Evolutionary conservation across 2,888 invertebrate genomes (phyloP), one percentile per base, ranked within the genome.

Genomic region (Eupithecia exiguata): DNA sequence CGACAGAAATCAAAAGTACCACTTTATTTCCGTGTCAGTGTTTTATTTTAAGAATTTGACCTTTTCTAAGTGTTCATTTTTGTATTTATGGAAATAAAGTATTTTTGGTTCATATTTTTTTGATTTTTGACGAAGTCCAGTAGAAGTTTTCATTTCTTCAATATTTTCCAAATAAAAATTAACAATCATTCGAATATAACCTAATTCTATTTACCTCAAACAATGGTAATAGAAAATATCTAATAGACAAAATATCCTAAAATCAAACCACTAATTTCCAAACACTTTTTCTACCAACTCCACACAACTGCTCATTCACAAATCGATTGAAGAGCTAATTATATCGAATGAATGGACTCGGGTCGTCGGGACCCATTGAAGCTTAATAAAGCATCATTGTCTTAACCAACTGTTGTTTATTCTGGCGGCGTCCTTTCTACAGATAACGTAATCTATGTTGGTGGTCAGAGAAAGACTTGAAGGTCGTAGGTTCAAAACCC

Each of bases 311-410:
- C 79, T 83, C 81, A 83, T 76, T 79, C 83, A 87, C 84, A 83
- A 86, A 88, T 83, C 85, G 88, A 88, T 89, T 86, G 88, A 65
- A 83, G 85, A 85, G 80, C 85, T 88, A 87, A 87, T 87, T 90
- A 88, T 87, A 86, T 80, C 77, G 73, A 74, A 76, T 89, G 87
- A 88, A 89, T 92, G 90, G 87, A 70, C 82, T 84, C 88, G 86
- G 84, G 78, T 38, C 63, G 78, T 21, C 21, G 10, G 63, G 9
- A 36, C 78, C 87, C 90, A 91, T 92, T 92, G 91, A 92, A 85
- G 76, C 65, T n/a, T 69, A 78, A 80, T 80, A 89, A 89, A 84
- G 91, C 86, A 76, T 83, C 88, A 91, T 91, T 92, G 92, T 93
- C 88, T 86, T 81, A 62, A 36, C n/a, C 21, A n/a, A 65, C 65